Conservation (phyloP, 2,113 vertebrate genomes). For the Ptilonorhynchus violaceus region DNA sequence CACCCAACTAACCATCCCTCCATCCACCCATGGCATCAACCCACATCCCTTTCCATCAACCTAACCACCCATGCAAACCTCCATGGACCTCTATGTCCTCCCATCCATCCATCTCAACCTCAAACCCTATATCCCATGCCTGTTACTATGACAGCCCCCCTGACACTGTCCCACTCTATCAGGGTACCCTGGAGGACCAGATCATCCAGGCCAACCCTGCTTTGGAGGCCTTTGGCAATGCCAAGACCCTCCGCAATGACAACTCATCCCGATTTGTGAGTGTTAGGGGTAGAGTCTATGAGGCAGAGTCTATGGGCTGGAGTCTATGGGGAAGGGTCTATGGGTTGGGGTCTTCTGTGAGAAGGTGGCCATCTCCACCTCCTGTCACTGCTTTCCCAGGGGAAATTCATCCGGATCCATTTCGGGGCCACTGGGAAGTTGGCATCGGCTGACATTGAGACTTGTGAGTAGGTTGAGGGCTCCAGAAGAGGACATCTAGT, state of each 20-base stretch:
- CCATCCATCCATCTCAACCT: background rate
- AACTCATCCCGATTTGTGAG: constrained; percentile 85
- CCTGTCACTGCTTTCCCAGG: constrained; percentile 61
- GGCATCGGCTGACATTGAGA: constrained; percentile 90
- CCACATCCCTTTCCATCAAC: background rate
- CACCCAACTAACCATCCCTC: background rate
- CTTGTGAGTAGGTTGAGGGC: constrained; percentile 77
- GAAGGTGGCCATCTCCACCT: background rate
- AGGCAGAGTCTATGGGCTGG: background rate
- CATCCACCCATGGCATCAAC: background rate
- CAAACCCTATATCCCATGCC: background rate
- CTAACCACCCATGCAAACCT: fast-evolving
- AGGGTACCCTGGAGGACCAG: constrained; percentile 88
- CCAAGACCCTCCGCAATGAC: constrained; percentile 83
- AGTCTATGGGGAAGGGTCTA: fast-evolving
- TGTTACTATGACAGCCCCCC: background rate
- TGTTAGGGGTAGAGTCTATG: background rate
- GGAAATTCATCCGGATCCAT: constrained; percentile 94
- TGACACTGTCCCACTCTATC: background rate
- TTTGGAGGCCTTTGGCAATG: constrained; percentile 85
- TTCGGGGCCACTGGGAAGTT: constrained; percentile 90
- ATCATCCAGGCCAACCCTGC: constrained; percentile 89
- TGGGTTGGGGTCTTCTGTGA: background rate
- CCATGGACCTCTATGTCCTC: background rate
- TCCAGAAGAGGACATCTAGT: background rate